Conservation (phyloP, 1,140 invertebrate genomes). For the Triops cancriformis region DNA sequence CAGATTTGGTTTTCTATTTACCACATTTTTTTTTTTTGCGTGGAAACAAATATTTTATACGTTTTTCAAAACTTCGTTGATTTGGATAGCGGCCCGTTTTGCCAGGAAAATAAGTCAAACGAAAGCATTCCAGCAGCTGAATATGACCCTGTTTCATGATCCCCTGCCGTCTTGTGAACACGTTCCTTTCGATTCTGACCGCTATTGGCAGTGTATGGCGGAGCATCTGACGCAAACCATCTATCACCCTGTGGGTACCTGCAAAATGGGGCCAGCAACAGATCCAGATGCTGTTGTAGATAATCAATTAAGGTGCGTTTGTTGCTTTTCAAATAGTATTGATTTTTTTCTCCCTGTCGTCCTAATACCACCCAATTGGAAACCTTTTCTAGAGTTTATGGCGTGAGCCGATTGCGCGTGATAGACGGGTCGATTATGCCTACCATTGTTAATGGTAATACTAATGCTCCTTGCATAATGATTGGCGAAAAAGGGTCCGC, state of each 20-base stretch:
- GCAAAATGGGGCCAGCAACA: conserved; percentile 27
- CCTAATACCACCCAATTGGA: neutral
- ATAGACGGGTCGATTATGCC: conserved; percentile 41
- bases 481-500: conserved; percentile 45
- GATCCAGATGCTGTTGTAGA: conserved; percentile 27
- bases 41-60: no score
- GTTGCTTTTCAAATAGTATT: neutral
- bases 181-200: conserved; percentile 9
- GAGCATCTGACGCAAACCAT: conserved; percentile 23
- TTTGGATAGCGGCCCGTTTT: conserved; percentile 7
- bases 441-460: conserved; percentile 34
- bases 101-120: conserved; percentile 11
- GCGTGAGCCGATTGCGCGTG: conserved; percentile 37
- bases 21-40: no score
- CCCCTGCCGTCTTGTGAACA: neutral
- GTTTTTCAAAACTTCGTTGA: neutral
- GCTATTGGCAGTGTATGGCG: conserved; percentile 47
- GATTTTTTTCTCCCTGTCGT: neutral
- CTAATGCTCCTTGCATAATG: conserved; percentile 37
- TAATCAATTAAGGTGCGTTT: conserved; percentile 25
- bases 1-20: neutral
- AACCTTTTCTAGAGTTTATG: conserved; percentile 34
- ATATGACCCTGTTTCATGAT: neutral
- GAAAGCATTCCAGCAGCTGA: conserved; percentile 4
- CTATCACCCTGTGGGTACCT: conserved; percentile 29